Evolutionary conservation across 2,888 invertebrate species (phyloP), one percentile per base, ranked within the genome.

Genomic region (Rhingia campestris): DNA sequence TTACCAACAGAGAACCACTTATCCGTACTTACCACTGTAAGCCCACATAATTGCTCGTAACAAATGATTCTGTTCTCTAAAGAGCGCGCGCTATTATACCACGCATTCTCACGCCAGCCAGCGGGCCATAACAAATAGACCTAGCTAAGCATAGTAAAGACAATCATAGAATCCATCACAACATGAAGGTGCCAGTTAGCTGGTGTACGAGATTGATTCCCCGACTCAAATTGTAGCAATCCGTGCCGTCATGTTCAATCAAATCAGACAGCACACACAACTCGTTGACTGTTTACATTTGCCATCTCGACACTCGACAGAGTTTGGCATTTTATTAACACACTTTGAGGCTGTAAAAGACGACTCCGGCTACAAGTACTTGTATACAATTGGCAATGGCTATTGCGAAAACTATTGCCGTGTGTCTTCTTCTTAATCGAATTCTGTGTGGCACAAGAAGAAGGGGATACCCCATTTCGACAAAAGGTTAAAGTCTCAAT

Each of bases 401-500:
- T 45, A 39, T 80, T 80, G 73, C 80, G 75, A 81, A 81, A 75
- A 67, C 33, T 41, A 9, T 51, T 22, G 22, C 22, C 22, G 22
- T 53, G 59, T 49, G 47, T 37, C 6, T 45, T 54, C 67, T 75
- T 72, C 41, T 54, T 56, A 61, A 63, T 67, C 61, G 61, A 81
- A 74, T 69, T 74, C 69, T 69, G 73, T n/a, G 14, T 33, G 14
- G 45, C 10, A 6, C 4, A 14, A 14, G 32, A 32, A 12, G 41
- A 53, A 47, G 33, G 10, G 45, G 59, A 14, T 22, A 32, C 14
- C 66, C 47, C 45, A 64, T 54, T 66, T 73, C 49, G 64, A 43
- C 43, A 63, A 79, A 77, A 82, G 81, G 81, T 82, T 82, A 82
- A 82, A 82, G 77, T 77, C 81, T 73, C 72, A 61, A 82, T 82